Percentiles rank a stretch among this genome's conserved stretches.
Conservation (phyloP, 2,888 invertebrate species). For the Acrobasis suavella region DNA sequence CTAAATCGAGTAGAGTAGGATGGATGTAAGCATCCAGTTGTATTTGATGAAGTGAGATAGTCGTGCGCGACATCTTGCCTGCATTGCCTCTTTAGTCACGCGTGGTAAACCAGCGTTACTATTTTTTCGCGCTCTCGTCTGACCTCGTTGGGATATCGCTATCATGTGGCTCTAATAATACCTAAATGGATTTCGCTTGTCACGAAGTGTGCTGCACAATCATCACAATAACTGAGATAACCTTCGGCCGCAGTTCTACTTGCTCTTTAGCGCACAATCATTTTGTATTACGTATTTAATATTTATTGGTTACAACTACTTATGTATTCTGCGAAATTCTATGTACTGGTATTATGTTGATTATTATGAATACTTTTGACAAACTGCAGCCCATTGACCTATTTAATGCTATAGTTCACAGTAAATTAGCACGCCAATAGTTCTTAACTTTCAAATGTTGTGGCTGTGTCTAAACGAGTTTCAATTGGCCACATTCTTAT, state of each 20-base stretch:
- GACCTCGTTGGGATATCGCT: conserved; percentile 81
- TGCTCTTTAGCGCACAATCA: background rate
- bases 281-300: background rate
- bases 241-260: conserved; percentile 56
- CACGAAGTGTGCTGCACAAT: conserved; percentile 57
- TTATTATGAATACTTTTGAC: conserved; percentile 48
- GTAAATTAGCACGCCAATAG: conserved; percentile 69
- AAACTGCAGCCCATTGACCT: conserved; percentile 66
- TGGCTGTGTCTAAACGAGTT: conserved; percentile 58
- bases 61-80: conserved; percentile 69
- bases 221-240: conserved; percentile 61
- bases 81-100: conserved; percentile 76
- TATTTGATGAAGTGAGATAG: conserved; percentile 58
- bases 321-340: conserved; percentile 9
- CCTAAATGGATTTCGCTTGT: conserved; percentile 68
- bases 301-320: background rate
- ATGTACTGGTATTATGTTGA: conserved; percentile 35
- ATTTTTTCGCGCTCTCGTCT: conserved; percentile 77
- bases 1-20: conserved; percentile 57
- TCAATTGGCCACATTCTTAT: conserved; percentile 60
- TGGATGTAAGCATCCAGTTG: conserved; percentile 38
- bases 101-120: conserved; percentile 75
- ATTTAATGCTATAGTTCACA: conserved; percentile 66
- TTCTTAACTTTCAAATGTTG: conserved; percentile 66
- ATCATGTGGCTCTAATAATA: conserved; percentile 73